A percentile compares a stretch with the other conserved stretches of the same genome.
Conservation (phyloP, 2,888 invertebrate genomes). For the Atherix ibis region DNA sequence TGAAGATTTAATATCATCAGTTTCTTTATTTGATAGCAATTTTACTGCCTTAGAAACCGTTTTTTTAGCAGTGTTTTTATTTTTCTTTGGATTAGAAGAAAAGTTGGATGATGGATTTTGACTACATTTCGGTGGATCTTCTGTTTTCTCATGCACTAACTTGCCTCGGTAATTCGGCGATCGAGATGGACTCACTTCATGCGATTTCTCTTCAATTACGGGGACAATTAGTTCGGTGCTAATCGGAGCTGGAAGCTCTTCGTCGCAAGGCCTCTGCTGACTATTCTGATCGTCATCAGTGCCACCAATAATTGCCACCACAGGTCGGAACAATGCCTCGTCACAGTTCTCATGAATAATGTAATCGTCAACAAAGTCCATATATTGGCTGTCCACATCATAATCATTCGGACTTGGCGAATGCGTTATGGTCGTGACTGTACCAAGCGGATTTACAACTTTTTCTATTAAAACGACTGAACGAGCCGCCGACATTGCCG, state of each 20-base stretch:
- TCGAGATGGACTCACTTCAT: too few species aligned
- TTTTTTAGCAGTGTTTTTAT: not conserved
- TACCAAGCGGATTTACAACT: slow-evolving; percentile 62
- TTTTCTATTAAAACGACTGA: slow-evolving; percentile 23
- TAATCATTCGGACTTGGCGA: slow-evolving; percentile 21
- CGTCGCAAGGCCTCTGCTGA: not conserved
- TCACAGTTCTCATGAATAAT: slow-evolving; percentile 45
- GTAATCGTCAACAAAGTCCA: slow-evolving; percentile 18
- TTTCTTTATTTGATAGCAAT: too few species aligned
- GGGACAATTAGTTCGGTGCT: slow-evolving; percentile 29
- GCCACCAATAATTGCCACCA: slow-evolving; percentile 35
- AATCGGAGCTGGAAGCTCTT: slow-evolving; percentile 23
- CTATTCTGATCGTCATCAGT: slow-evolving; percentile 22
- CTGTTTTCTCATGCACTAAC: too few species aligned
- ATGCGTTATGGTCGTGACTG: slow-evolving; percentile 38
- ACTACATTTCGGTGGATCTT: too few species aligned
- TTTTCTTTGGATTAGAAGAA: not conserved
- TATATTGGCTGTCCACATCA: slow-evolving; percentile 14
- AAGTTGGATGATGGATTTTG: not conserved
- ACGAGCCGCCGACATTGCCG: slow-evolving; percentile 3
- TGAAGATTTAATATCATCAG: too few species aligned
- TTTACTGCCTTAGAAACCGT: not conserved
- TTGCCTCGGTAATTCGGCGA: too few species aligned
- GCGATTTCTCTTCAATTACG: slow-evolving; percentile 27
- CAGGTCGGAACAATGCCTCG: slow-evolving; percentile 52